Percentiles rank a stretch among this genome's conserved stretches.
These are phyloP conservation scores for Trichogramma evanescens DNA, from an alignment of 2,888 invertebrate genomes.

Conservation along the genomic window DNA sequence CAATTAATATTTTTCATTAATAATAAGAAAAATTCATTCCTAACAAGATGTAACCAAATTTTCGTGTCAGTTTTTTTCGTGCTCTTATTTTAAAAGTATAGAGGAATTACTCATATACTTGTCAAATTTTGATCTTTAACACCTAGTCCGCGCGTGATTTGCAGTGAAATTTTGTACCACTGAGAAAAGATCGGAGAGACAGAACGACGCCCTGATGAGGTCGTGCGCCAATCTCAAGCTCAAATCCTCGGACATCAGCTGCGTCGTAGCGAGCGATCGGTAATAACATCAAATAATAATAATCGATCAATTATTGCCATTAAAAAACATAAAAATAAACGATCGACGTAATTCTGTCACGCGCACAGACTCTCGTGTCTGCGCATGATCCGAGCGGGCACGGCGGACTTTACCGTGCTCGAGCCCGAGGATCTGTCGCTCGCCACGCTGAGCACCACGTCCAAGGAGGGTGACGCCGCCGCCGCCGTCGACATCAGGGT, in stretches of 20 bases:
- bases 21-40: no score
- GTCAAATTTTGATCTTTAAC: background rate
- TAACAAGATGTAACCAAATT: no score
- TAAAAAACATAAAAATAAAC: background rate
- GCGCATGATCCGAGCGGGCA: constrained; percentile 65
- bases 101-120: no score
- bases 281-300: constrained; percentile 34
- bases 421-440: constrained; percentile 76
- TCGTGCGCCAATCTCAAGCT: constrained; percentile 34
- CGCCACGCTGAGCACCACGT: constrained; percentile 60
- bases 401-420: constrained; percentile 78
- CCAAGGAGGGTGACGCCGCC: constrained; percentile 44
- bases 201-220: constrained; percentile 8
- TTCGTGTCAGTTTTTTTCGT: no score
- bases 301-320: background rate
- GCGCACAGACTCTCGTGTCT: constrained; percentile 69
- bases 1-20: no score
- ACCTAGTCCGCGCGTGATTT: background rate
- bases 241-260: constrained; percentile 58
- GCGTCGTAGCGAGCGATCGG: constrained; percentile 67
- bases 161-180: constrained; percentile 68
- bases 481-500: constrained; percentile 52
- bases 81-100: no score
- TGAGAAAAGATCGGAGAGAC: constrained; percentile 55
- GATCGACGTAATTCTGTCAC: background rate